Percentiles rank a stretch among this genome's conserved stretches.
These are phyloP conservation scores for Steinernema carpocapsae DNA, from an alignment of 2,888 invertebrate species.

Conservation along the genomic window DNA sequence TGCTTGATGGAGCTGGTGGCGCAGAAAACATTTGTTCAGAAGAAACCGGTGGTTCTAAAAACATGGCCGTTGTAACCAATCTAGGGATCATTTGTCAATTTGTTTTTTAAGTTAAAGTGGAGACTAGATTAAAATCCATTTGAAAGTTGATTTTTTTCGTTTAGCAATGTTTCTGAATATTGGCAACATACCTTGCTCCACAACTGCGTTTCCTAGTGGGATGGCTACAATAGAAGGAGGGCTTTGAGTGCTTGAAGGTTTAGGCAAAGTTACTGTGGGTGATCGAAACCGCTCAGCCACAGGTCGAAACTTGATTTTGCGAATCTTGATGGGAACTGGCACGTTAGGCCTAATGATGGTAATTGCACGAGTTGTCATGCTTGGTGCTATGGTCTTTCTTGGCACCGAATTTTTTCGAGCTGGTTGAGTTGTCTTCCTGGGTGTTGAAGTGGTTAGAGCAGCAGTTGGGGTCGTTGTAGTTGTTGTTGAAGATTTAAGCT, in stretches of 20 bases:
- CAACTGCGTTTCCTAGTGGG: no score
- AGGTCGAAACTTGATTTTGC: conserved; percentile 12
- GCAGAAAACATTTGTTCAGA: no score
- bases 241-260: background rate
- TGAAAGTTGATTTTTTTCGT: no score
- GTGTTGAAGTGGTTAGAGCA: background rate
- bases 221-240: no score
- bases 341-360: conserved; percentile 15
- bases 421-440: background rate
- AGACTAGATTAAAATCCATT: no score
- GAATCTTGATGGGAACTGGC: conserved; percentile 21
- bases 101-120: no score
- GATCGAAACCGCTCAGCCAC: conserved; percentile 1
- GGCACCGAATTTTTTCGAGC: background rate
- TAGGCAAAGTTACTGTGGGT: background rate
- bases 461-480: background rate
- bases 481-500: background rate
- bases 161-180: no score
- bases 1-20: no score
- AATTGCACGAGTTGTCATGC: background rate
- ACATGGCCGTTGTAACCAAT: no score
- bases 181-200: no score
- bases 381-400: background rate
- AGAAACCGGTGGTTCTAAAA: no score
- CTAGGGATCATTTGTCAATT: no score